Conservation (phyloP, 2,888 invertebrate genomes). For the Leptopilina drosophilae region DNA sequence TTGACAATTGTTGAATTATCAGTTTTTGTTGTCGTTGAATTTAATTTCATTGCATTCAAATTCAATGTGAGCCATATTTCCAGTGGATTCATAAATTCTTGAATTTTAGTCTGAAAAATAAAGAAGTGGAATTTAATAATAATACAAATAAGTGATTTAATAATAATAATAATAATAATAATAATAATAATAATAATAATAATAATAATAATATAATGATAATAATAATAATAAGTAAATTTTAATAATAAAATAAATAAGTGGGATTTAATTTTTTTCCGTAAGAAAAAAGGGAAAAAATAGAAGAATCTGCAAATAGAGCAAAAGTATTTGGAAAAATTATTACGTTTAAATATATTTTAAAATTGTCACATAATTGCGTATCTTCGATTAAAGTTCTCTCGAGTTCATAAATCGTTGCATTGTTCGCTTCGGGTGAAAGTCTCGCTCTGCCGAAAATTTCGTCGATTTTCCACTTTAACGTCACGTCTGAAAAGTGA, state of each 20-base stretch:
- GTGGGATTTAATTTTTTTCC: not conserved
- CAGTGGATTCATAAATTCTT: slow-evolving; percentile 55
- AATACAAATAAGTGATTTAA: not conserved
- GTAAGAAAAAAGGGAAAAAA: not conserved
- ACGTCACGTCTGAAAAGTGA: slow-evolving; percentile 54
- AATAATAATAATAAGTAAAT: not conserved
- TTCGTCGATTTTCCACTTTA: slow-evolving; percentile 59
- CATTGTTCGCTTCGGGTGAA: slow-evolving; percentile 40
- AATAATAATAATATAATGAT: no score
- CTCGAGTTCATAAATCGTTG: slow-evolving; percentile 50
- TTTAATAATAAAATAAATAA: slow-evolving; percentile 37
- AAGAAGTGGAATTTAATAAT: not conserved
- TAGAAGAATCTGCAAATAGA: not conserved
- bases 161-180: no score
- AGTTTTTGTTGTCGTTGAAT: not conserved
- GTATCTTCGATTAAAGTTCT: slow-evolving; percentile 49
- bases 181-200: no score
- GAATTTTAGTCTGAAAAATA: slow-evolving; percentile 60
- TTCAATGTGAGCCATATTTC: slow-evolving; percentile 10
- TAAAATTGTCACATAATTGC: slow-evolving; percentile 48
- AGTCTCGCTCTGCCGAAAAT: slow-evolving; percentile 58
- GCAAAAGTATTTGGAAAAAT: not conserved
- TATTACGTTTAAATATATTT: slow-evolving; percentile 60
- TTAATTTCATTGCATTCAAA: not conserved
- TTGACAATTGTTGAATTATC: slow-evolving; percentile 27